Conservation (phyloP, 92 coral and sea anemone genomes). For the Paramuricea clavata region DNA sequence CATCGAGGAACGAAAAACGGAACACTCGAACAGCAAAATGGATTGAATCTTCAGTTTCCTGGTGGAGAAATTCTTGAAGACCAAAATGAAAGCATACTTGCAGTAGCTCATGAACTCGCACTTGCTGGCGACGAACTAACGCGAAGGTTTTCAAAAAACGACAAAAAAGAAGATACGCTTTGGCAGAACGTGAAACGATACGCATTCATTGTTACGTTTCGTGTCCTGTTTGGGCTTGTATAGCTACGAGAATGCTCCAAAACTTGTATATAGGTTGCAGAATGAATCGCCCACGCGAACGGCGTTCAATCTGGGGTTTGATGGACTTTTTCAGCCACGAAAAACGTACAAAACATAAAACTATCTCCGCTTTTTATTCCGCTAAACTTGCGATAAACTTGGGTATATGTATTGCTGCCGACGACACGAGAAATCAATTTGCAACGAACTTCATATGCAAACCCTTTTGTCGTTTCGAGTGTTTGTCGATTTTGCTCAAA, state of each 20-base stretch:
- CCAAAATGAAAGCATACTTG: not conserved
- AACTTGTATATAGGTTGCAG: not conserved
- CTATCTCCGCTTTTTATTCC: not conserved
- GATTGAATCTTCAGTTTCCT: not conserved
- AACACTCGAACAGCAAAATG: not conserved
- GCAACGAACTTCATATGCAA: not conserved
- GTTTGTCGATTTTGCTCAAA: not conserved
- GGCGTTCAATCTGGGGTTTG: not conserved
- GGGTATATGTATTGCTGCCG: not conserved
- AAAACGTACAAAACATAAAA: not conserved
- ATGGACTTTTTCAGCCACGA: conserved; percentile 15
- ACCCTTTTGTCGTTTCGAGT: not conserved
- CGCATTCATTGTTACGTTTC: conserved; percentile 23
- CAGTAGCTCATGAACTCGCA: conserved; percentile 24
- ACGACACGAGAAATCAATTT: not conserved
- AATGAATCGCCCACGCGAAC: not conserved
- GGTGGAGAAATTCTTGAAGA: not conserved
- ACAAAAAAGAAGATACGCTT: not conserved
- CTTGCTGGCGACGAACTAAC: conserved; percentile 33
- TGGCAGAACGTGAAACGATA: conserved; percentile 31
- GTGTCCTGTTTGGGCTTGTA: conserved; percentile 20
- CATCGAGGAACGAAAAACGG: not conserved
- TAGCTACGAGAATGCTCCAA: not conserved
- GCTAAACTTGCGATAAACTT: not conserved
- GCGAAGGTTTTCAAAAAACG: conserved; percentile 15